Conservation (phyloP, 2,113 vertebrate species). For the Anhinga rufa region DNA sequence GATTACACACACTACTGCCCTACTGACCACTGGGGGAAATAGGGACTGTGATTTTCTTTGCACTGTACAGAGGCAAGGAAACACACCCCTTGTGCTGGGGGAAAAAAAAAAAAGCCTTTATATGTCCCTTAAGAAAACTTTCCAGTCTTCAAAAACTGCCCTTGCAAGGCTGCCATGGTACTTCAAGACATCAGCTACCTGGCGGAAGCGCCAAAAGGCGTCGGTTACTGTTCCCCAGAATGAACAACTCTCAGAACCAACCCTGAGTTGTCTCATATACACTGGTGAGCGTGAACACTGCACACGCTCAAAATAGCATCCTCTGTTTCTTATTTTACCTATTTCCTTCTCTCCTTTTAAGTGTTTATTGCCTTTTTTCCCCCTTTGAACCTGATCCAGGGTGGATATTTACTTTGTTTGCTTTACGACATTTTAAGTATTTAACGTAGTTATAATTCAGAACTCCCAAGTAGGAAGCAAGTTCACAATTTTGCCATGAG, state of each 20-base stretch:
- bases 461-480: slow-evolving; percentile 13
- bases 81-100: neutral
- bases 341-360: neutral
- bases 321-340: slow-evolving; percentile 4
- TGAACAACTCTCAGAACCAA: neutral
- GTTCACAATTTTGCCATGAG: neutral
- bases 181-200: neutral
- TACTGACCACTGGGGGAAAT: neutral
- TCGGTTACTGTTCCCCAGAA: neutral
- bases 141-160: neutral
- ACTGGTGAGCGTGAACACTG: neutral
- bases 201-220: neutral
- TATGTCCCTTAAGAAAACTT: neutral
- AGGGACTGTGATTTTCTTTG: neutral
- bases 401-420: neutral
- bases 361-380: neutral
- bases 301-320: neutral
- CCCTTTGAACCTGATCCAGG: neutral
- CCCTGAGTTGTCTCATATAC: neutral
- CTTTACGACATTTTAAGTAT: neutral
- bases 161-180: neutral
- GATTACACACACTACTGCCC: neutral
- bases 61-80: neutral
- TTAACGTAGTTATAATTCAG: neutral
- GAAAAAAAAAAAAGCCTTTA: neutral